These are phyloP conservation scores for Laodelphax striatellus DNA, from an alignment of 1,140 invertebrate species.

Conservation along the genomic window DNA sequence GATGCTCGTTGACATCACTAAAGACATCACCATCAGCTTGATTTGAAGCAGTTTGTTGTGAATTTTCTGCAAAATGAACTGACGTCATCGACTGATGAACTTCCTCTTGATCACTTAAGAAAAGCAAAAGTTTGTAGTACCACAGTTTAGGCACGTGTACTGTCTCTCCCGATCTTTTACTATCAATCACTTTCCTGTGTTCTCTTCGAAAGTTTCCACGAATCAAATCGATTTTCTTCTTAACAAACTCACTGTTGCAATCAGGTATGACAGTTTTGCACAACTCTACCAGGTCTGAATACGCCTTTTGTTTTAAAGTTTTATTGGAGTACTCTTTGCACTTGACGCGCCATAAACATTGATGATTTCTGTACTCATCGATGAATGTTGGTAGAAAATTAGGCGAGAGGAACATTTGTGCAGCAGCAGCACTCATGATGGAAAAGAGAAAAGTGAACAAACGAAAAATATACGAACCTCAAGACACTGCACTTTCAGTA, in stretches of 20 bases:
- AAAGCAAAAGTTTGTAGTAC: constrained; percentile 3
- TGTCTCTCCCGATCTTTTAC: constrained; percentile 6
- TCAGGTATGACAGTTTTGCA: neutral
- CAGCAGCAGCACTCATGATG: too few relatives aligned
- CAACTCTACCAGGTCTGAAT: neutral
- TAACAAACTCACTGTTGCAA: constrained; percentile 13
- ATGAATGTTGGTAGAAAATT: neutral
- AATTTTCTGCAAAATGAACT: neutral
- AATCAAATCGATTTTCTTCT: constrained; percentile 11
- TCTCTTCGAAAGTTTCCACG: constrained; percentile 8
- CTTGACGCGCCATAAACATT: neutral
- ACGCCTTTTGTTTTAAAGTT: neutral
- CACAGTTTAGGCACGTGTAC: neutral
- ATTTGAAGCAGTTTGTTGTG: neutral
- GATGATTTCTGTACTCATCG: neutral
- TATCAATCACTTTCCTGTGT: constrained; percentile 5
- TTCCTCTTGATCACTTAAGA: constrained; percentile 1
- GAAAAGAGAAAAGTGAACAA: too few relatives aligned
- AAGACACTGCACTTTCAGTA: too few relatives aligned
- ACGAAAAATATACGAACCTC: too few relatives aligned
- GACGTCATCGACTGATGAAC: neutral
- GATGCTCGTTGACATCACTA: neutral
- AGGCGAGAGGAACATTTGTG: too few relatives aligned
- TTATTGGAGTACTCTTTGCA: neutral
- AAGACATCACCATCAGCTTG: neutral